Evolutionary conservation across 2,888 invertebrate species (phyloP).

Genomic region (Xestia xanthographa): DNA sequence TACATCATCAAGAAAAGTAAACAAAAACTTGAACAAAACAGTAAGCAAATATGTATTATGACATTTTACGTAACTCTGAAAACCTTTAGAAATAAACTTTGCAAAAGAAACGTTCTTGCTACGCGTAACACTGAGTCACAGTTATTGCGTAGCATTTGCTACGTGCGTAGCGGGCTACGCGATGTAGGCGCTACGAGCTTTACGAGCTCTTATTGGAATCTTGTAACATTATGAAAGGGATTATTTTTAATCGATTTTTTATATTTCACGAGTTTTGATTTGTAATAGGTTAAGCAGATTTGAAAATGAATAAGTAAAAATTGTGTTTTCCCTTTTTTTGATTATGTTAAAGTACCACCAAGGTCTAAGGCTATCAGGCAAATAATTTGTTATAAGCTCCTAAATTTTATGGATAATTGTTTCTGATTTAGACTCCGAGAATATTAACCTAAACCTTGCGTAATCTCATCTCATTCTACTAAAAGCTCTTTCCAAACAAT

Average conservation of each 20-base stretch:
- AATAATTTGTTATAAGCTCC: not conserved
- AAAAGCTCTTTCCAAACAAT: not conserved
- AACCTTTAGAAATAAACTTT: constrained; percentile 6
- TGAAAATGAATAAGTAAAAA: not conserved
- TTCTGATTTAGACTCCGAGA: not conserved
- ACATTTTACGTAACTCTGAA: constrained; percentile 4
- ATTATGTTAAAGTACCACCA: no score
- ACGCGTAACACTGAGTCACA: constrained; percentile 22
- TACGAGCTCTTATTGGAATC: constrained; percentile 51
- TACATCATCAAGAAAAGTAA: constrained; percentile 15
- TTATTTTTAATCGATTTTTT: not conserved
- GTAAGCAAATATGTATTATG: not conserved
- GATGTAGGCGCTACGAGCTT: constrained; percentile 8
- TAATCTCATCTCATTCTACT: not conserved
- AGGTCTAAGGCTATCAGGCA: no score
- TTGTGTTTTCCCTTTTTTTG: not conserved
- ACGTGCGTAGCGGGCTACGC: constrained; percentile 55
- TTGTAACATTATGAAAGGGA: constrained; percentile 8
- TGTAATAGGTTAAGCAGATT: not conserved
- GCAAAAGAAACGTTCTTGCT: constrained; percentile 19
- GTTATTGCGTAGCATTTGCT: constrained; percentile 55
- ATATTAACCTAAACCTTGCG: not conserved
- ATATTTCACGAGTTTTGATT: no score
- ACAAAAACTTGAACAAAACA: not conserved
- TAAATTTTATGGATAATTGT: not conserved